Conservation (phyloP, 1,140 invertebrate genomes). For the Diuraphis noxia region DNA sequence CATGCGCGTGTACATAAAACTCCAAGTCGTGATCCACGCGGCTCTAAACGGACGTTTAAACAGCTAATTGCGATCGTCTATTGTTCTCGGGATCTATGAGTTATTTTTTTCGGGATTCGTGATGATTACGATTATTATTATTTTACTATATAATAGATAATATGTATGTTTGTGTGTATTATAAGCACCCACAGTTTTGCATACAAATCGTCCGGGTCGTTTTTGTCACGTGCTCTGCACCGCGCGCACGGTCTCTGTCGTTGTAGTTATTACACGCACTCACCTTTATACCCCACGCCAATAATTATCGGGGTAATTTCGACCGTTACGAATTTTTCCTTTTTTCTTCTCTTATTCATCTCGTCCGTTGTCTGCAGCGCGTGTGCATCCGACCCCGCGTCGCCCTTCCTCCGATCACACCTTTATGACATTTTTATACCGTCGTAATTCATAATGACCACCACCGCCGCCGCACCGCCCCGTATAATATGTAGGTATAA, state of each 20-base stretch:
- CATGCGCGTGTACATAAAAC: neutral
- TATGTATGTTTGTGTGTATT: neutral
- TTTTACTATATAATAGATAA: neutral
- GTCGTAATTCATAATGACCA: conserved; percentile 31
- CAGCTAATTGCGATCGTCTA: conserved; percentile 16
- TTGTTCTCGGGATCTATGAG: conserved; percentile 33
- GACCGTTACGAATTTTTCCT: conserved; percentile 47
- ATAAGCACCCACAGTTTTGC: conserved; percentile 46
- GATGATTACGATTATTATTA: conserved; percentile 26
- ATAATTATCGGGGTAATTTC: conserved; percentile 31
- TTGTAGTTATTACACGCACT: neutral
- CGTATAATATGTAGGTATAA: neutral
- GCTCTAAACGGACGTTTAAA: conserved; percentile 31
- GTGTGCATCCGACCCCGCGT: neutral
- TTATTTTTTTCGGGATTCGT: conserved; percentile 37
- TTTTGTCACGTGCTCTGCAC: conserved; percentile 43
- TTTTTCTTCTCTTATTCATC: neutral
- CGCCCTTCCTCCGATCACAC: neutral
- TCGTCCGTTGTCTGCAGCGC: neutral
- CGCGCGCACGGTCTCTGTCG: neutral
- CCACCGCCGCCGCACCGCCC: neutral
- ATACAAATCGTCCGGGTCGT: conserved; percentile 39
- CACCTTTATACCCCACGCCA: conserved; percentile 24
- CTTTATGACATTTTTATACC: conserved; percentile 33
- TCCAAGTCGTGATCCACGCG: conserved; percentile 6